Conservation (phyloP, 2,113 vertebrate genomes). For the Hippocampus mohnikei region DNA sequence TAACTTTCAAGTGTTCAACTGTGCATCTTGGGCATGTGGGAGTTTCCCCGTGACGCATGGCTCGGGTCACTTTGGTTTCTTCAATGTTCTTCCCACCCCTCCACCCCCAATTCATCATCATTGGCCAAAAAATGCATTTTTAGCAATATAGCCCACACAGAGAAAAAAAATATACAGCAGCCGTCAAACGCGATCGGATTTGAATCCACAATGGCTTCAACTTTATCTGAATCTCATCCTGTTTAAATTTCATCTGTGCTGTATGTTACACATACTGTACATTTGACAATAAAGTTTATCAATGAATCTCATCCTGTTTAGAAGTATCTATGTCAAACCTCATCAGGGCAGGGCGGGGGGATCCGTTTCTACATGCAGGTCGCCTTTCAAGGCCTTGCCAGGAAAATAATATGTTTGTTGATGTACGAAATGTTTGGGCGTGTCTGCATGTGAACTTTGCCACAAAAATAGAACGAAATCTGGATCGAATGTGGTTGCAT, state of each 20-base stretch:
- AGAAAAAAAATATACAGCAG: too few species aligned
- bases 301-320: too few species aligned
- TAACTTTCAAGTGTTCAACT: background rate
- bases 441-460: background rate
- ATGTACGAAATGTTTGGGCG: background rate
- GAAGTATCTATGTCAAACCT: too few species aligned
- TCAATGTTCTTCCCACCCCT: background rate
- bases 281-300: too few species aligned
- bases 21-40: background rate
- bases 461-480: background rate
- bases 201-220: too few species aligned
- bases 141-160: too few species aligned
- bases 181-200: too few species aligned
- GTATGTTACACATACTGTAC: too few species aligned
- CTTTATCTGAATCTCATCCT: background rate
- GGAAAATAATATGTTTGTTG: constrained; percentile 28
- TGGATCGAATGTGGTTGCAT: background rate
- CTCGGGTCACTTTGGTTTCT: background rate
- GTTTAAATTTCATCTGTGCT: too few species aligned
- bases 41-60: background rate
- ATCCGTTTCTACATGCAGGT: constrained; percentile 68
- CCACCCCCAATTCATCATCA: too few species aligned
- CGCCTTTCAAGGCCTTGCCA: constrained; percentile 62
- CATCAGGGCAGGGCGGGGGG: constrained; percentile 12
- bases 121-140: too few species aligned